A percentile compares a stretch with the other conserved stretches of the same genome.
Evolutionary conservation across 2,797 vertebrate species (phyloP).

Genomic region (Moxostoma hubbsi): DNA sequence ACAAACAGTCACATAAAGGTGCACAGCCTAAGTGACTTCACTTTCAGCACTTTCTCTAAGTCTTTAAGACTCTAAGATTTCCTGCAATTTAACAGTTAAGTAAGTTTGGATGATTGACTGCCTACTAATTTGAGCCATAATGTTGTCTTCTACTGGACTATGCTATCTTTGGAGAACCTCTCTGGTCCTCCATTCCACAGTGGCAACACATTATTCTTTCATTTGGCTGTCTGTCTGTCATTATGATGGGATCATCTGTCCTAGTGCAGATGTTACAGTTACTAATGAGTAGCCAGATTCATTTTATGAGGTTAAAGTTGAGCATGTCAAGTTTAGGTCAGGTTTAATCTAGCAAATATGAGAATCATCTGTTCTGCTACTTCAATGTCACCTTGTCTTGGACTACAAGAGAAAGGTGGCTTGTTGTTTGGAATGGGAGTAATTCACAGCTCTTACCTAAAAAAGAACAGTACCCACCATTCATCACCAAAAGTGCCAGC

Average conservation of each 20-base stretch:
- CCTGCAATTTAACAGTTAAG: background rate
- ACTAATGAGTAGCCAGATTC: slow-evolving; percentile 80
- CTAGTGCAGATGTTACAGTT: slow-evolving; percentile 81
- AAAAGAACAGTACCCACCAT: slow-evolving; percentile 7
- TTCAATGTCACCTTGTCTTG: slow-evolving; percentile 68
- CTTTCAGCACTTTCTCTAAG: slow-evolving; percentile 7
- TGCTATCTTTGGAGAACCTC: slow-evolving; percentile 62
- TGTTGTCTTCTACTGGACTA: slow-evolving; percentile 5
- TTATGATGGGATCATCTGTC: slow-evolving; percentile 75
- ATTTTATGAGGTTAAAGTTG: slow-evolving; percentile 84
- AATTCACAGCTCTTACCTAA: slow-evolving; percentile 28
- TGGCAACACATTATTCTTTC: slow-evolving; percentile 73
- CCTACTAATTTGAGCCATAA: slow-evolving; percentile 15
- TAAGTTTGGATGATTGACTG: background rate
- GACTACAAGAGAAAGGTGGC: slow-evolving; percentile 52
- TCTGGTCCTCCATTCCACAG: slow-evolving; percentile 64
- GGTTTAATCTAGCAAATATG: slow-evolving; percentile 65
- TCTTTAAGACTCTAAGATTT: background rate
- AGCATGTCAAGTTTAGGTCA: slow-evolving; percentile 74
- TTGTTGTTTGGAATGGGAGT: slow-evolving; percentile 54
- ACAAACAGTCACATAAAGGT: background rate
- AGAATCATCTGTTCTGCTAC: slow-evolving; percentile 54
- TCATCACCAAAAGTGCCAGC: slow-evolving; percentile 57
- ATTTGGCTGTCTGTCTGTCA: slow-evolving; percentile 77
- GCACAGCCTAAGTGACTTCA: background rate